phyloP scores from a whole-genome alignment of 2,797 vertebrate genomes.

The Mormyrops boulengeri region DNA sequence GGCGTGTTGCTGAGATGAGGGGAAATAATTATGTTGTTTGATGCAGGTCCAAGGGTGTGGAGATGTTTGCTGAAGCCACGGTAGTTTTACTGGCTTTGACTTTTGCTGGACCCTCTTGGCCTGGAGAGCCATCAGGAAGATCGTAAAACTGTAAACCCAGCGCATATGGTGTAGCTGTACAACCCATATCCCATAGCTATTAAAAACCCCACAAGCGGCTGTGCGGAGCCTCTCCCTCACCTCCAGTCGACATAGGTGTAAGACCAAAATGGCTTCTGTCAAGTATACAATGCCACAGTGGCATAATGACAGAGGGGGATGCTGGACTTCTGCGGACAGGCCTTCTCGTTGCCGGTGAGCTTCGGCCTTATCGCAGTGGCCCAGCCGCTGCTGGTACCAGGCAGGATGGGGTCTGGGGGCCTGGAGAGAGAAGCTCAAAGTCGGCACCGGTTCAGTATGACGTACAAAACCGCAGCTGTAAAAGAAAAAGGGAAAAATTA shows the following conservation, averaged over 20 bases:
- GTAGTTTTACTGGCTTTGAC: not conserved
- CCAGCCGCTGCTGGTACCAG: not conserved
- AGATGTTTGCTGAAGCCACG: not conserved
- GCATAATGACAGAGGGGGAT: not conserved
- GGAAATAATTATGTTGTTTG: constrained; percentile 1
- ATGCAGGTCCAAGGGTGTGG: not conserved
- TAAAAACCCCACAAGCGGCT: not conserved
- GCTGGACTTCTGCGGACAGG: not conserved
- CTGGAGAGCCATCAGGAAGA: not conserved
- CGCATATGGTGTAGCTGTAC: not conserved
- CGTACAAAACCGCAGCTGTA: not conserved
- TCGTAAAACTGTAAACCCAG: not conserved
- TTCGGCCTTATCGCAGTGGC: not conserved
- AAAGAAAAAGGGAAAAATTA: not conserved
- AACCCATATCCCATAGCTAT: not conserved
- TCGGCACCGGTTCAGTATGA: not conserved
- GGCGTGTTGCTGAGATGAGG: not conserved
- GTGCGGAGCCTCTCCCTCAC: not conserved
- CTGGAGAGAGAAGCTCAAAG: not conserved
- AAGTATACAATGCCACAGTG: not conserved
- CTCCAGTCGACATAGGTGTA: not conserved
- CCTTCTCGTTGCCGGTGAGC: not conserved
- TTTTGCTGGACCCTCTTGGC: not conserved
- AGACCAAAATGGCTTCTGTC: not conserved
- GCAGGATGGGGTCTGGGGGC: not conserved